Base-by-base conservation (phyloP, 2,888 invertebrate species). In the Calameuta idolon region DNA sequence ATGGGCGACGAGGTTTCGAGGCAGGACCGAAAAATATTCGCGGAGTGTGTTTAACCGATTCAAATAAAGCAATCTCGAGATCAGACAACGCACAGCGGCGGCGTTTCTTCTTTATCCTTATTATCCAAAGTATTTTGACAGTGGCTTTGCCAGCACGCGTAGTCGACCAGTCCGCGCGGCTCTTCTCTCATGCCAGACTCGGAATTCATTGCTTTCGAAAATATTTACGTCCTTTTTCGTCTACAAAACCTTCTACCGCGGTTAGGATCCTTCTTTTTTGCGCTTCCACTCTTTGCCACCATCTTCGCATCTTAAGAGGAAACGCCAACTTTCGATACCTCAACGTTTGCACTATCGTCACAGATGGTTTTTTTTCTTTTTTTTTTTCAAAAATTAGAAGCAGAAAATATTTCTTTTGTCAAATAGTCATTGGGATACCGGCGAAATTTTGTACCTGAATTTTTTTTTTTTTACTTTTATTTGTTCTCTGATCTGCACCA, bases 1-100 rank as follows among this genome's bases (percentile, higher is more conserved):
- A 55, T 55, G 75, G 55, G 34, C 73, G 71, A 77, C 74, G 79
- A 75, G 76, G 81, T 75, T 69, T 55, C 55, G 55, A 23, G 55
- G 55, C 23, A 55, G 55, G 55, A 75, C 75, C 77, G 77, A 77
- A 77, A 55, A 55, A 82, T 86, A 83, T 87, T 84, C 81, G 85
- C 76, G 74, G 81, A 80, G 84, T 81, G 78, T 82, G 83, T 83
- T 86, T 87, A 87, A 82, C 85, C 83, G 84, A 83, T 85, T 87
- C 83, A 87, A 88, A 88, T 88, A 88, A 88, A 87, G 88, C 87
- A 88, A 88, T 88, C 87, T 87, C 85, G 81, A 82, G 87, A 87
- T 87, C 88, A 82, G 87, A 87, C 87, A 85, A 84, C 86, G 83
- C 74, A 79, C 23, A 69, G 81, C 84, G 82, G 85, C 84, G 81